Evolutionary conservation across 1,140 invertebrate species (phyloP).

Genomic region (Oedothorax gibbosus): DNA sequence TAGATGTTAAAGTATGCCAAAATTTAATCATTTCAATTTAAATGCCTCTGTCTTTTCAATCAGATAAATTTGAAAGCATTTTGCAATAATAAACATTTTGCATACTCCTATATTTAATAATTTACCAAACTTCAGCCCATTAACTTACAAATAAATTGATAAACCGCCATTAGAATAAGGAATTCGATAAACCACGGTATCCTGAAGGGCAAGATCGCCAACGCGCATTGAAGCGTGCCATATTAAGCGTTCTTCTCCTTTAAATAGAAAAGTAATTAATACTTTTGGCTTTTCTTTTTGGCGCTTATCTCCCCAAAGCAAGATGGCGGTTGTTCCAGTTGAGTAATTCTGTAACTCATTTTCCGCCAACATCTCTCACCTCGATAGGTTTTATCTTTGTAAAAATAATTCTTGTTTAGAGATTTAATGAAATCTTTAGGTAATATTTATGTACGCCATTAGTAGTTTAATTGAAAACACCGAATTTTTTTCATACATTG

Average conservation of each 20-base stretch:
- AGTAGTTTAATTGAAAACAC: slow-evolving; percentile 47
- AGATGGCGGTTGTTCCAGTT: slow-evolving; percentile 54
- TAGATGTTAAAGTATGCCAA: no score
- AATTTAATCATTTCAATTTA: no score
- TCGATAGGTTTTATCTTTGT: slow-evolving; percentile 20
- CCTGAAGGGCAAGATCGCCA: neutral
- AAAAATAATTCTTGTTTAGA: slow-evolving; percentile 36
- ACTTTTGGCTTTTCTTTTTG: slow-evolving; percentile 40
- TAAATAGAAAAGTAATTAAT: slow-evolving; percentile 53
- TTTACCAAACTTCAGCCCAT: neutral
- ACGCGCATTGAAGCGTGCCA: slow-evolving; percentile 12
- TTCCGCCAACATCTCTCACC: slow-evolving; percentile 14
- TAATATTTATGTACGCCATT: slow-evolving; percentile 41
- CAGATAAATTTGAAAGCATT: no score
- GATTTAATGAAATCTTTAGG: slow-evolving; percentile 47
- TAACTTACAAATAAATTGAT: slow-evolving; percentile 45
- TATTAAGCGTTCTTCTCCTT: slow-evolving; percentile 54
- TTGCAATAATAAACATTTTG: no score
- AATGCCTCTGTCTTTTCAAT: no score
- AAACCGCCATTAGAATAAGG: neutral
- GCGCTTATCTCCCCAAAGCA: slow-evolving; percentile 49
- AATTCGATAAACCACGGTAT: neutral
- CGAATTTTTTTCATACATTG: neutral
- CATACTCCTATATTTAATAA: no score
- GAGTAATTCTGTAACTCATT: slow-evolving; percentile 36